phyloP scores from a whole-genome alignment of 2,888 invertebrate genomes.

The Byasa hedistus region DNA sequence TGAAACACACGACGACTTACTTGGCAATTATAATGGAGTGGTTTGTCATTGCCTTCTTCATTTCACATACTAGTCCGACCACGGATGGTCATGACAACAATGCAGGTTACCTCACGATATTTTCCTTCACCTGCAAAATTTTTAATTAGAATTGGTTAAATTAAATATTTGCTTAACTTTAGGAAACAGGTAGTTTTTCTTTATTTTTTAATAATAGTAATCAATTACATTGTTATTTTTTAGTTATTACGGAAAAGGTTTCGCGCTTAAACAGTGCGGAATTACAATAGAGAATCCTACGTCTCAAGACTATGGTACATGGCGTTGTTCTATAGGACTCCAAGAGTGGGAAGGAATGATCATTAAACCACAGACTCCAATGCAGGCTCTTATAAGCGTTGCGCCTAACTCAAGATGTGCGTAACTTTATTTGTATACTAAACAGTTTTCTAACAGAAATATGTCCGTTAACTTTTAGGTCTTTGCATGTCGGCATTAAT shows the following conservation, averaged over 20 bases:
- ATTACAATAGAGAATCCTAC: slow-evolving; percentile 66
- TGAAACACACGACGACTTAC: too few species aligned
- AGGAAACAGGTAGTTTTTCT: neutral
- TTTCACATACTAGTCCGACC: too few species aligned
- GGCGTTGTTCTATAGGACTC: slow-evolving; percentile 73
- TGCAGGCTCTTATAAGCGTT: slow-evolving; percentile 67
- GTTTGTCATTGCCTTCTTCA: too few species aligned
- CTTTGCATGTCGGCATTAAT: too few species aligned
- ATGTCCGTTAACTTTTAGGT: too few species aligned
- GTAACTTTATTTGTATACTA: slow-evolving; percentile 12
- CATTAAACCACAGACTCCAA: slow-evolving; percentile 47
- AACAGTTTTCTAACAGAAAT: neutral
- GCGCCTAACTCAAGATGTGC: slow-evolving; percentile 34
- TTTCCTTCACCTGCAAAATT: too few species aligned
- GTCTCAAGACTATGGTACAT: slow-evolving; percentile 57
- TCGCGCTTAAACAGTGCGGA: slow-evolving; percentile 66
- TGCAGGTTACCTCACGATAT: too few species aligned
- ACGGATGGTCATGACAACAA: too few species aligned
- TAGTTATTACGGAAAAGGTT: slow-evolving; percentile 75
- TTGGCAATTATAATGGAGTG: too few species aligned
- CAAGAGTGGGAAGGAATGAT: slow-evolving; percentile 47
- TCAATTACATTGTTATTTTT: slow-evolving; percentile 7
- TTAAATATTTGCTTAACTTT: neutral
- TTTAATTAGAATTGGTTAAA: too few species aligned
- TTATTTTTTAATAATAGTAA: neutral